Conservation (phyloP, 2,113 vertebrate genomes). For the Hydropotes inermis region DNA sequence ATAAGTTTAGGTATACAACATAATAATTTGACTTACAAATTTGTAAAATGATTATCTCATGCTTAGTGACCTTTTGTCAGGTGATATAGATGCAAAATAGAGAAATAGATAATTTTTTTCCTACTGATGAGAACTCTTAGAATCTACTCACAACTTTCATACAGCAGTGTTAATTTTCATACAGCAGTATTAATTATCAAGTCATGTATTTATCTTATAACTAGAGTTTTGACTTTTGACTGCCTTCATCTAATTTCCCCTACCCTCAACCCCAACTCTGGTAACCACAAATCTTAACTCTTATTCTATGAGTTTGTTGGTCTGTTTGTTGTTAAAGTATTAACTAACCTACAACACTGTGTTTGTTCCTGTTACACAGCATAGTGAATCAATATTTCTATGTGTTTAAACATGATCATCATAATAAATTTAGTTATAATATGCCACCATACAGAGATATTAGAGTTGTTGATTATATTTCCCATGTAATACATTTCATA, state of each 20-base stretch:
- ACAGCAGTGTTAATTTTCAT: neutral
- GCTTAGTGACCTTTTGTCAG: neutral
- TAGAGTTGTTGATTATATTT: neutral
- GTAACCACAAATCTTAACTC: neutral
- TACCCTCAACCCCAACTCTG: neutral
- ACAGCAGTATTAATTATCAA: neutral
- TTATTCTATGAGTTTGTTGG: neutral
- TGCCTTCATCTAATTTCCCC: neutral
- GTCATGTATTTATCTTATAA: neutral
- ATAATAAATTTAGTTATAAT: neutral
- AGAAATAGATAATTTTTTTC: neutral
- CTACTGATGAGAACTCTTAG: neutral
- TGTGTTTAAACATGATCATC: neutral
- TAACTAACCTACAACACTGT: neutral
- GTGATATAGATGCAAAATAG: neutral
- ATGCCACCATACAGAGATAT: neutral
- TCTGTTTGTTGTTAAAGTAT: neutral
- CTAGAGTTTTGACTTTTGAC: neutral
- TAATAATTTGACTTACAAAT: neutral
- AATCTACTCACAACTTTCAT: neutral
- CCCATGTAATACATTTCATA: neutral
- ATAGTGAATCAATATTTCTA: neutral
- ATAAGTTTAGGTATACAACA: neutral
- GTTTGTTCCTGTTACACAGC: neutral
- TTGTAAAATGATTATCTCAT: neutral